Conservation (phyloP, 2,113 vertebrate genomes). For the Miniopterus natalensis region DNA sequence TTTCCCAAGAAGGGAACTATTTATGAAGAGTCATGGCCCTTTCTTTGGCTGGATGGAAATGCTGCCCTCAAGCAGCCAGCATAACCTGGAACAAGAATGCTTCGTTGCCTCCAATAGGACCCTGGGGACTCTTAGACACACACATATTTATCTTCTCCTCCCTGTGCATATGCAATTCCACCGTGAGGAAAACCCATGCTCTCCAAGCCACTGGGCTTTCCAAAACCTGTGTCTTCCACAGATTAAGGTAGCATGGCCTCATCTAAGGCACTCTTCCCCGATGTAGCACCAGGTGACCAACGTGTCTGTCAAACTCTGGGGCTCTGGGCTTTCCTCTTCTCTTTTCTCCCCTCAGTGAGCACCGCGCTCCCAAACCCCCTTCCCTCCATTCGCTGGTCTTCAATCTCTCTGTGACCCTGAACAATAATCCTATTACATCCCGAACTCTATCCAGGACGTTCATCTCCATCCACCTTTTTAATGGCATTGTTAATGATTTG, state of each 20-base stretch:
- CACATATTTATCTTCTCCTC: conserved; percentile 85
- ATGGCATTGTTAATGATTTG: conserved; percentile 88
- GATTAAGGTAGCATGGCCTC: conserved; percentile 64
- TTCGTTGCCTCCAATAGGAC: conserved; percentile 82
- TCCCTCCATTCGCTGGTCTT: conserved; percentile 63
- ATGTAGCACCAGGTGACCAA: neutral
- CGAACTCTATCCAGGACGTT: conserved; percentile 81
- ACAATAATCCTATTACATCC: conserved; percentile 80
- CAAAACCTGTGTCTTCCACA: conserved; percentile 27
- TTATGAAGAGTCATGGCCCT: conserved; percentile 84
- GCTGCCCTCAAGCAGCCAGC: conserved; percentile 85
- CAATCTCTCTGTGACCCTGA: conserved; percentile 81
- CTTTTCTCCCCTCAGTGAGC: conserved; percentile 27
- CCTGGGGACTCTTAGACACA: conserved; percentile 75
- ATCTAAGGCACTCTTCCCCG: conserved; percentile 44
- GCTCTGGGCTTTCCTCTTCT: conserved; percentile 53
- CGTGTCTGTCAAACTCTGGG: neutral
- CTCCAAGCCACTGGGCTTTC: conserved; percentile 74
- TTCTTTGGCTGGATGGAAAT: conserved; percentile 86
- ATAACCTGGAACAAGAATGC: conserved; percentile 83
- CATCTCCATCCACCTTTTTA: conserved; percentile 86
- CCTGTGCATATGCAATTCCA: conserved; percentile 74
- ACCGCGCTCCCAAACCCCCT: neutral
- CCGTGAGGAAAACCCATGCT: conserved; percentile 65
- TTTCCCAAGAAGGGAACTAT: conserved; percentile 83